Conservation (phyloP, 92 coral and sea anemone genomes). For the Hydrozoanthus gracilis region DNA sequence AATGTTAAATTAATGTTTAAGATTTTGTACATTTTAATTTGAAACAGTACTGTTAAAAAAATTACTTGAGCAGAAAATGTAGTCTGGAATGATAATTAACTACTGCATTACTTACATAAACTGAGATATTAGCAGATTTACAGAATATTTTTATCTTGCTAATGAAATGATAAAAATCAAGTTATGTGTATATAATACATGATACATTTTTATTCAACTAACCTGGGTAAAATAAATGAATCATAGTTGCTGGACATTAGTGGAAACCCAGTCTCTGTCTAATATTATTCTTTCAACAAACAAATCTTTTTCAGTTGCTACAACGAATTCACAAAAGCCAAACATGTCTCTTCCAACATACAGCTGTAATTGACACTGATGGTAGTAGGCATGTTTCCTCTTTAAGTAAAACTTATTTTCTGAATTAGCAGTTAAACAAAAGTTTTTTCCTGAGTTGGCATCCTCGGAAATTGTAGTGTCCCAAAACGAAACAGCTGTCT, state of each 20-base stretch:
- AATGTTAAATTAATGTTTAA: too few relatives aligned
- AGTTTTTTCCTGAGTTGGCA: constrained; percentile 3
- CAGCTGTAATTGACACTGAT: too few relatives aligned
- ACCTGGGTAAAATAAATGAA: not conserved
- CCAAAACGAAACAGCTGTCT: not conserved
- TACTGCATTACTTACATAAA: not conserved
- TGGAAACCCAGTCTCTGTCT: constrained; percentile 2
- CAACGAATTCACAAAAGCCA: not conserved
- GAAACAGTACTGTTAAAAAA: not conserved
- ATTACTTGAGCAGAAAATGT: not conserved
- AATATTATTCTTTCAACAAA: not conserved
- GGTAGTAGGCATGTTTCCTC: constrained; percentile 34
- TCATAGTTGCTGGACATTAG: not conserved
- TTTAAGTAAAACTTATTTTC: constrained; percentile 33
- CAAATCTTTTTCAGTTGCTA: not conserved
- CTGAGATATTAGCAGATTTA: not conserved
- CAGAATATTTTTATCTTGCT: not conserved
- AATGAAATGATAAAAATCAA: not conserved
- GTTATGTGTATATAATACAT: not conserved
- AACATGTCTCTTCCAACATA: constrained; percentile 9
- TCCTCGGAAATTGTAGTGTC: not conserved
- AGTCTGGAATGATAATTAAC: not conserved
- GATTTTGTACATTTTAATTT: too few relatives aligned
- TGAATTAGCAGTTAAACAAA: not conserved
- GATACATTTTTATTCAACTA: not conserved